These are phyloP conservation scores for Elephas maximus DNA, from an alignment of 2,113 vertebrate species.

Conservation along the genomic window DNA sequence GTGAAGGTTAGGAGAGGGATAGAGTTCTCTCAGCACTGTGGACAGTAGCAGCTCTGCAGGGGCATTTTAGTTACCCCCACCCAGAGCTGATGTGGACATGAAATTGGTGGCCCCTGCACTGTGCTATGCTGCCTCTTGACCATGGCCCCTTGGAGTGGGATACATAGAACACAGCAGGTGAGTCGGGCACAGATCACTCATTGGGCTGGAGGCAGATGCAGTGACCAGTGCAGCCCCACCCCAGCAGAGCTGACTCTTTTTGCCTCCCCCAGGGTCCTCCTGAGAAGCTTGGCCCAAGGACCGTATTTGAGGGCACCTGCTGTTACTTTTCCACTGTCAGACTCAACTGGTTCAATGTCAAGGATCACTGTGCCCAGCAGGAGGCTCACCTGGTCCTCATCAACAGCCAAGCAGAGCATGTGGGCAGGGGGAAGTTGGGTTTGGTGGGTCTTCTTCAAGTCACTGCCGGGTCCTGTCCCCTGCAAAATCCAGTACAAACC, in stretches of 20 bases:
- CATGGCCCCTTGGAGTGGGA: too few relatives aligned
- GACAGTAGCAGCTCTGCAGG: neutral
- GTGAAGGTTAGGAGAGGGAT: neutral
- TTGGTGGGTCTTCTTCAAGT: neutral
- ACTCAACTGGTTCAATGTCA: neutral
- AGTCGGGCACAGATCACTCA: neutral
- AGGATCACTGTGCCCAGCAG: neutral
- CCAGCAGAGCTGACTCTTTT: neutral
- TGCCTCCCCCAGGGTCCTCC: neutral
- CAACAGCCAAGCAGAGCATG: constrained; percentile 13
- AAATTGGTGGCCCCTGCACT: neutral
- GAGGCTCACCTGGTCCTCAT: neutral
- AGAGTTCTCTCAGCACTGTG: neutral
- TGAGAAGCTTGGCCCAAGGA: neutral
- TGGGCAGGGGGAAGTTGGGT: neutral
- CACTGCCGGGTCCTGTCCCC: too few relatives aligned
- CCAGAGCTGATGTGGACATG: neutral
- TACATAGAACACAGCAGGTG: neutral
- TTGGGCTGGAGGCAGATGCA: neutral
- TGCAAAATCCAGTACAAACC: too few relatives aligned
- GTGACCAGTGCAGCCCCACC: too few relatives aligned
- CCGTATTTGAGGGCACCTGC: constrained; percentile 30
- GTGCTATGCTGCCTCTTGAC: neutral
- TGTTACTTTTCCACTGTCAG: neutral
- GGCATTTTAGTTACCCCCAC: neutral